Percentiles rank a stretch among this genome's conserved stretches.
Evolutionary conservation across 2,113 vertebrate species (phyloP).

Genomic region (Dermatemys mawii): DNA sequence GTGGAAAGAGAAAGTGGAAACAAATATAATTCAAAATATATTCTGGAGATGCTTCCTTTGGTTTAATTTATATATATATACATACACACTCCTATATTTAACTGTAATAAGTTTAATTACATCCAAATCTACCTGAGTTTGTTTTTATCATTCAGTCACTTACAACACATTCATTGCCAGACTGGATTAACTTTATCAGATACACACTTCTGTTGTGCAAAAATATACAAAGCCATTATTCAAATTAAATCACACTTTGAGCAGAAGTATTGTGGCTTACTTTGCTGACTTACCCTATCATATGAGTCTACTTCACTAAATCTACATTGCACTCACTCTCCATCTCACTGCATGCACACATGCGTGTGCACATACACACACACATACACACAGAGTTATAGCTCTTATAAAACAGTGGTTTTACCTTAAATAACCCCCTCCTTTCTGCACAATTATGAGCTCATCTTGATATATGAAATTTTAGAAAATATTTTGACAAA

Average conservation of each 20-base stretch:
- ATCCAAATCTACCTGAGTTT: constrained; percentile 4
- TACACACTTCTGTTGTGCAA: not conserved
- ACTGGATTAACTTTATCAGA: constrained; percentile 45
- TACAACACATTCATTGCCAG: constrained; percentile 35
- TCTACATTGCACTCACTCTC: not conserved
- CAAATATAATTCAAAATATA: not conserved
- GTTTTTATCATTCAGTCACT: constrained; percentile 33
- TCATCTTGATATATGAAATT: not conserved
- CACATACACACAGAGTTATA: not conserved
- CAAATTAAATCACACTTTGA: constrained; percentile 21
- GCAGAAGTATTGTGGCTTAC: not conserved
- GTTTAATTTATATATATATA: not conserved
- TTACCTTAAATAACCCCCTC: not conserved
- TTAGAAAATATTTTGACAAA: not conserved
- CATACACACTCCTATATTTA: not conserved
- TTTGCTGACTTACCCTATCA: constrained; percentile 19
- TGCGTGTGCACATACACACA: too few relatives aligned
- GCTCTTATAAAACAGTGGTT: not conserved
- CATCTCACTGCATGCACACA: too few relatives aligned
- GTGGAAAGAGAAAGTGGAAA: not conserved
- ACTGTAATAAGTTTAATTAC: not conserved
- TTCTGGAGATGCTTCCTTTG: not conserved
- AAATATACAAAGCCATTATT: constrained; percentile 52
- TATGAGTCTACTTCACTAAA: constrained; percentile 24
- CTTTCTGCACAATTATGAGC: not conserved